Evolutionary conservation across 2,888 invertebrate species (phyloP), one percentile per base, ranked within the genome.

Genomic region (Hyposoter didymator): DNA sequence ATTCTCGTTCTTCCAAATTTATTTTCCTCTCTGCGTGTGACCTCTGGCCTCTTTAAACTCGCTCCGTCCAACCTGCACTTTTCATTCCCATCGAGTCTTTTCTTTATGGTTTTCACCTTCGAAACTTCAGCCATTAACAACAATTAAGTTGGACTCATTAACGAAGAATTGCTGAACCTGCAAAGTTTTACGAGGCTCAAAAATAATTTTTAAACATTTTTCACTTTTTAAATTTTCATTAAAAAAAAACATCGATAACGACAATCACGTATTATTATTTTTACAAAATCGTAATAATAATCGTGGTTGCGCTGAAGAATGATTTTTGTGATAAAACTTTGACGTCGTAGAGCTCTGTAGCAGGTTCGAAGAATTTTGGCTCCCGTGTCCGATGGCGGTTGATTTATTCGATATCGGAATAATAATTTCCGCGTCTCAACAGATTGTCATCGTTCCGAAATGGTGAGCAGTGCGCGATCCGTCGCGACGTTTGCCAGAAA

Each of bases 1-100:
- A 86, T 87, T 81, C 74, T 72, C 67, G 35, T 83, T 84, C 87
- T 82, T 81, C 86, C 81, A 87, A 87, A 86, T 79, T 86, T 85
- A 39, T 39, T 81, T 75, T 84, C 85, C 43, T 59, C 87, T 47
- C 85, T 81, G 83, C 87, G 76, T 86, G 86, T 86, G 86, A 87
- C 87, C 87, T 86, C 86, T 75, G 83, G 17, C 76, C 70, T 70
- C 43, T 17, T 22, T 35, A 62, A 47, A 35, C 47, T 1, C 66
- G 17, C 28, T 6, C 19, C 12, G 59, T 35, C 69, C 28, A 73
- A 52, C 45, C 32, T 45, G 28, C 75, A n/a, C 19, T 75, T 6
- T 35, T 45, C 7, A 49, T 62, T 12, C 17, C n/a, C 14, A 8
- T 49, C 43, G 19, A 12, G 45, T 17, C 75, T n/a, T 47, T 64